phyloP scores from a whole-genome alignment of 2,797 vertebrate genomes.

The Lateolabrax maculatus region DNA sequence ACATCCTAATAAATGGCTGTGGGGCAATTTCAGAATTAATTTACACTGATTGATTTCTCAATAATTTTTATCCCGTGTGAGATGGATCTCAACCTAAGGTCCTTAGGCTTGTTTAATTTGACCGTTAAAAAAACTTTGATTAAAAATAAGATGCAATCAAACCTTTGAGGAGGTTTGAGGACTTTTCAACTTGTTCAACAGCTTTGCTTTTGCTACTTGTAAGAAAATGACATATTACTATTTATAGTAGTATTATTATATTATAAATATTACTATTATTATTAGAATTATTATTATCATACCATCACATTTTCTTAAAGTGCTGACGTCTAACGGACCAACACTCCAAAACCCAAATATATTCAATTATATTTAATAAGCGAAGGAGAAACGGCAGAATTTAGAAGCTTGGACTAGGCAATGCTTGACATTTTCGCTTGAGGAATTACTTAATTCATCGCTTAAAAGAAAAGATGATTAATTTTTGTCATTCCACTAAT shows the following conservation, averaged over 20 bases:
- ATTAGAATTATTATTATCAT: not conserved
- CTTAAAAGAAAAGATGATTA: no score
- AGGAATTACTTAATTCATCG: not conserved
- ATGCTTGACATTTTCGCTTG: not conserved
- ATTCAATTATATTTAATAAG: no score
- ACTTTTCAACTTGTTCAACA: constrained; percentile 13
- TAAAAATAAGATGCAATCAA: constrained; percentile 45
- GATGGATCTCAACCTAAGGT: constrained; percentile 29
- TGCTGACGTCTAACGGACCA: no score
- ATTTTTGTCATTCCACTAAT: not conserved
- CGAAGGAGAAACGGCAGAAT: not conserved
- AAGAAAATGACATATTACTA: not conserved
- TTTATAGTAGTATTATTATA: not conserved
- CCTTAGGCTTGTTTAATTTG: constrained; percentile 39
- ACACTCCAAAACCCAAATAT: no score
- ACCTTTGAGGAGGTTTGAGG: constrained; percentile 9
- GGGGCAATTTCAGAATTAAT: constrained; percentile 48
- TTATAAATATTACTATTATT: not conserved
- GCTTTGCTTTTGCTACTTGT: constrained; percentile 2
- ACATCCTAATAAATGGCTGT: constrained; percentile 42
- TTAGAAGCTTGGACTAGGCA: not conserved
- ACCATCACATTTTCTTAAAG: not conserved
- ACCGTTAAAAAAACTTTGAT: constrained; percentile 46
- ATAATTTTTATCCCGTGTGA: constrained; percentile 36
- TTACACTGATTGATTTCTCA: constrained; percentile 61